Conservation (phyloP, 23 tunicate species). For the Phallusia fumigata region DNA sequence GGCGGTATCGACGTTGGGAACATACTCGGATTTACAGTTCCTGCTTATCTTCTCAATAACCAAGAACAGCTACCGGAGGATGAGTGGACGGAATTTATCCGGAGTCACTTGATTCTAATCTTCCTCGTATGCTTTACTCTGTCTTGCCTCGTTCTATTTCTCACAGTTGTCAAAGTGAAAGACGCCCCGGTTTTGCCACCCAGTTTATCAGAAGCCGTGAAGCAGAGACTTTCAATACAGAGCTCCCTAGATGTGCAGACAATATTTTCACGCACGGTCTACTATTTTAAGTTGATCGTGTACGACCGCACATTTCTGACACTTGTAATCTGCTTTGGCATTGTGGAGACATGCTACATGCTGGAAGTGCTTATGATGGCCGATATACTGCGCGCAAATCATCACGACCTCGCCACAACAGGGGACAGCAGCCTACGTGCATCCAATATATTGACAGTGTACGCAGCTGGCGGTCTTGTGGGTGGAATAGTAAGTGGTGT, state of each 20-base stretch:
- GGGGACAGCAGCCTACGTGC: conserved; percentile 26
- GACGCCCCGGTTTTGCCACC: conserved; percentile 36
- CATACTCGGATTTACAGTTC: conserved; percentile 38
- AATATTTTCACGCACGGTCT: background rate
- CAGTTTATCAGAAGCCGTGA: conserved; percentile 39
- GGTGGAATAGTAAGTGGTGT: conserved; percentile 44
- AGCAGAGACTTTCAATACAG: background rate
- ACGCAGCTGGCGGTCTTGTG: conserved; percentile 32
- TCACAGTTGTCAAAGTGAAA: background rate
- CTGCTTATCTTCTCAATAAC: conserved; percentile 27
- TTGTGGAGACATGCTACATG: conserved; percentile 54
- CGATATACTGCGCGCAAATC: conserved; percentile 24
- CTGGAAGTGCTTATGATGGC: conserved; percentile 44
- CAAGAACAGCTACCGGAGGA: conserved; percentile 23
- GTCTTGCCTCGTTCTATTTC: conserved; percentile 3
- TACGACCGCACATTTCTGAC: conserved; percentile 31
- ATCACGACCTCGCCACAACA: background rate
- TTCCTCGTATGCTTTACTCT: conserved; percentile 16
- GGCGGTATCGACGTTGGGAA: conserved; percentile 55
- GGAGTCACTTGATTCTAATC: background rate
- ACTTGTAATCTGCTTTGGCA: conserved; percentile 37
- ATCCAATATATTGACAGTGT: conserved; percentile 7
- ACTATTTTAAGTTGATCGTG: conserved; percentile 26
- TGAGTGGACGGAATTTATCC: conserved; percentile 10
- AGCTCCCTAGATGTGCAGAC: background rate